Conservation (phyloP, 1,140 invertebrate species). For the Cotesia typhae region DNA sequence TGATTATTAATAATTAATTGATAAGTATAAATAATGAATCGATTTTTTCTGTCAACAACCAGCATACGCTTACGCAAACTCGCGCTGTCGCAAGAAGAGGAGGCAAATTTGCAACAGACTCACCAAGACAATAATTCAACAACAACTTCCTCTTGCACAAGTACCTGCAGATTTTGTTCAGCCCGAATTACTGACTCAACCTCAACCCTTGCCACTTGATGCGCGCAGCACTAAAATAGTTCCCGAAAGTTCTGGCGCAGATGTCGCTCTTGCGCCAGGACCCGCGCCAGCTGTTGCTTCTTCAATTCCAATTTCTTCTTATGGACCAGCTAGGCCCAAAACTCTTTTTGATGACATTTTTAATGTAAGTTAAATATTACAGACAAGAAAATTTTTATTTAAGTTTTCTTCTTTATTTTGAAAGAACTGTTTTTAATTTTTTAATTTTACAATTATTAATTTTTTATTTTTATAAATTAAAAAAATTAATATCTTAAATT, state of each 20-base stretch:
- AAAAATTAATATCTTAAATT: no score
- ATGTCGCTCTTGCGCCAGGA: not conserved
- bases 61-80: not conserved
- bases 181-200: not conserved
- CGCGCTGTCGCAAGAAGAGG: slow-evolving; percentile 18
- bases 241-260: slow-evolving; percentile 16
- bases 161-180: slow-evolving; percentile 12
- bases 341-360: slow-evolving; percentile 58
- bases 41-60: not conserved
- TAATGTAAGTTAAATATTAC: slow-evolving; percentile 45
- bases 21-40: no score
- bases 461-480: not conserved
- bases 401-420: no score
- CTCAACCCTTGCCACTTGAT: not conserved
- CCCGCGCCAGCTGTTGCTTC: not conserved
- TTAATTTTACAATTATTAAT: not conserved
- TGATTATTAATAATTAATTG: no score
- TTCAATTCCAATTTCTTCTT: not conserved
- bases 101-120: slow-evolving; percentile 17
- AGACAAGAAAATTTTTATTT: no score
- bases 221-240: not conserved
- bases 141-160: slow-evolving; percentile 19
- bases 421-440: not conserved
- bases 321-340: slow-evolving; percentile 28
- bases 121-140: slow-evolving; percentile 10